Percentiles rank a stretch among this genome's conserved stretches.
Evolutionary conservation across 1,140 invertebrate species (phyloP).

Genomic region (Ctenoplectra terminalis): DNA sequence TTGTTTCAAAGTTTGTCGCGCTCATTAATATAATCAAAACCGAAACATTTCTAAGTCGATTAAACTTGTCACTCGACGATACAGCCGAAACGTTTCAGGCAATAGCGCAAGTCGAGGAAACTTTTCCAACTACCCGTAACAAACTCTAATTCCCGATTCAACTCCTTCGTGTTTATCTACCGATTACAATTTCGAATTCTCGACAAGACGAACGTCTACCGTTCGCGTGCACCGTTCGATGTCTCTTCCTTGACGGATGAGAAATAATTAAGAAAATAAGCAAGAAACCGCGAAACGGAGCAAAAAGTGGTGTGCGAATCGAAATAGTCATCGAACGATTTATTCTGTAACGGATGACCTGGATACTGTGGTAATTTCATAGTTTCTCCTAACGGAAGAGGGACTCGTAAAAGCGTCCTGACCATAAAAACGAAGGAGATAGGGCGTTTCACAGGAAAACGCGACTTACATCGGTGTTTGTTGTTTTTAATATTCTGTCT

Average conservation of each 20-base stretch:
- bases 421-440: not conserved
- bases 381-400: conserved; percentile 27
- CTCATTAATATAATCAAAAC: not conserved
- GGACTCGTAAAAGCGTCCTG: not conserved
- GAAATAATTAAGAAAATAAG: conserved; percentile 10
- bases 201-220: not conserved
- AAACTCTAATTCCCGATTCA: too few species aligned
- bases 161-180: not conserved
- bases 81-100: not conserved
- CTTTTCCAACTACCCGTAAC: not conserved
- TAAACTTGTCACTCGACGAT: not conserved
- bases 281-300: not conserved
- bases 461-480: too few species aligned
- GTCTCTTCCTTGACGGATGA: not conserved
- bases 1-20: not conserved
- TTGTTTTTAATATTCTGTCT: too few species aligned
- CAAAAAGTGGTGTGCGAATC: conserved; percentile 7
- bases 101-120: too few species aligned
- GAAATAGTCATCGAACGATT: conserved; percentile 32
- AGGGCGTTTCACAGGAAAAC: not conserved
- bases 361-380: conserved; percentile 12
- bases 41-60: not conserved
- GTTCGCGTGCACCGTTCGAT: not conserved
- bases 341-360: conserved; percentile 9
- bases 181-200: not conserved